Conservation (phyloP, 2,888 invertebrate species). For the Nomada ferruginata region DNA sequence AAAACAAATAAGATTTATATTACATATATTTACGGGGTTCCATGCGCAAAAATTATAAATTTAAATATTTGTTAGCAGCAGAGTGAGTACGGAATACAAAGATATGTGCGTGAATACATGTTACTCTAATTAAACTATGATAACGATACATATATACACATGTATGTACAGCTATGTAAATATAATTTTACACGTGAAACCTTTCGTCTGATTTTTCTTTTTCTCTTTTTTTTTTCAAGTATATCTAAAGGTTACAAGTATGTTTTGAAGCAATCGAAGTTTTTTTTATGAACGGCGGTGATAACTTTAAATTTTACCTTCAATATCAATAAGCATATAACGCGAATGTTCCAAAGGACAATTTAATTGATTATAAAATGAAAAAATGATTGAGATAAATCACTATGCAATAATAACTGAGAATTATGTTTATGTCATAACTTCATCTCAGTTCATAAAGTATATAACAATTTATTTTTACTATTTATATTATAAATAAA, state of each 20-base stretch:
- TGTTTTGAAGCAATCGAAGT: background rate
- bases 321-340: background rate
- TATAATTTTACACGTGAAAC: background rate
- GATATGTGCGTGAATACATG: slow-evolving; percentile 45
- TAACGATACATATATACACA: slow-evolving; percentile 15
- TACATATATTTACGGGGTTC: slow-evolving; percentile 27
- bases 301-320: background rate
- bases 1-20: slow-evolving; percentile 51
- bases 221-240: background rate
- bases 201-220: background rate
- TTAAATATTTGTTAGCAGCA: slow-evolving; percentile 37
- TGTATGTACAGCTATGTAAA: background rate
- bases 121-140: slow-evolving; percentile 32
- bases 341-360: background rate
- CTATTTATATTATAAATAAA: slow-evolving; percentile 10
- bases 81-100: slow-evolving; percentile 44
- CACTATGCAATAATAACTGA: slow-evolving; percentile 8
- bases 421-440: background rate
- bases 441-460: background rate
- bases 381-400: slow-evolving; percentile 7
- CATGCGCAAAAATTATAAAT: slow-evolving; percentile 45
- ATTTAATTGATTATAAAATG: background rate
- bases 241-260: background rate
- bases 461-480: slow-evolving; percentile 9
- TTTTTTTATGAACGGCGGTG: background rate